These are phyloP conservation scores for Tamandua tetradactyla DNA, from an alignment of 2,797 vertebrate species.

Conservation along the genomic window DNA sequence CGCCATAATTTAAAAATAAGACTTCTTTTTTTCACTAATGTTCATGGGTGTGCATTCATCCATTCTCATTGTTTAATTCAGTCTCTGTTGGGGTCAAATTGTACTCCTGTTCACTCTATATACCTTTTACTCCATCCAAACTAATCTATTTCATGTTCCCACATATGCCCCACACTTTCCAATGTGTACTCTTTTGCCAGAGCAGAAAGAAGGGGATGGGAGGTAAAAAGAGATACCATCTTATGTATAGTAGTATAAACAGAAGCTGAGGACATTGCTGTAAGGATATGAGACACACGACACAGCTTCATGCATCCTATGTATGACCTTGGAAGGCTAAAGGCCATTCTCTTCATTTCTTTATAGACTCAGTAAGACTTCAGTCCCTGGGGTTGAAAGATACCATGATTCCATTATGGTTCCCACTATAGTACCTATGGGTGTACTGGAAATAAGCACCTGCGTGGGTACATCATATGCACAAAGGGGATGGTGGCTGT, in stretches of 20 bases:
- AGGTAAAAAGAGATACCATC: background rate
- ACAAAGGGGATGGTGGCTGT: background rate
- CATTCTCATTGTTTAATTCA: conserved; percentile 39
- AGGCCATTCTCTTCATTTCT: background rate
- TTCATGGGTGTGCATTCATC: background rate
- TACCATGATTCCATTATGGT: background rate
- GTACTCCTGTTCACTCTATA: background rate
- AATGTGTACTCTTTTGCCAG: background rate
- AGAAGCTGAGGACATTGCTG: conserved; percentile 38
- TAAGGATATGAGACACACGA: background rate
- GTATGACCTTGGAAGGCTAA: background rate
- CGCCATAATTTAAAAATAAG: background rate
- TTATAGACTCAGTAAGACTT: conserved; percentile 8
- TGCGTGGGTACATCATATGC: background rate
- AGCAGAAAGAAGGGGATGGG: background rate
- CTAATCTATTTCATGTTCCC: background rate
- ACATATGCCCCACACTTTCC: background rate
- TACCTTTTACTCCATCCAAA: conserved; percentile 16
- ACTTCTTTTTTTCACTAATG: background rate
- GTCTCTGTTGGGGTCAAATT: background rate
- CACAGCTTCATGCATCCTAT: background rate
- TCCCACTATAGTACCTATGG: background rate
- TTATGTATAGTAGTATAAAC: too few relatives aligned
- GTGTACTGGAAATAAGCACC: background rate
- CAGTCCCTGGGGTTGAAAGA: background rate